Conservation (phyloP, 37 sponge, comb jelly and placozoan species). For the Halisarca cf. caerulea region DNA sequence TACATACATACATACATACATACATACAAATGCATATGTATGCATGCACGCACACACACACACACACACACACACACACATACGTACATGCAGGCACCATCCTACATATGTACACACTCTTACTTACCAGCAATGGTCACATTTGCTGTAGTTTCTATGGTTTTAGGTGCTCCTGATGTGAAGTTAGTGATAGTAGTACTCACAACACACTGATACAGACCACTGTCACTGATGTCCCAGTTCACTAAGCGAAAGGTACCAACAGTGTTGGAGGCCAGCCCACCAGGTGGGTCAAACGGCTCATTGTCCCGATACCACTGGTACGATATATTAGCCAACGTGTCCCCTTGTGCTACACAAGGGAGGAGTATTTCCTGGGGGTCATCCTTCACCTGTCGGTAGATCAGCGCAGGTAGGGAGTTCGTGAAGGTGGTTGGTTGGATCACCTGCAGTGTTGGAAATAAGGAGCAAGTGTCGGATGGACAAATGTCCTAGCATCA, state of each 20-base stretch:
- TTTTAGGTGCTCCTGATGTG: neutral
- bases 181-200: neutral
- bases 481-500: too few species aligned
- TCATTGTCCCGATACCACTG: neutral
- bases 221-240: neutral
- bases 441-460: neutral
- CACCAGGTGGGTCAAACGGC: neutral
- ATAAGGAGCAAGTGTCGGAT: neutral
- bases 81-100: neutral
- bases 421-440: neutral
- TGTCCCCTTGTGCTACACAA: neutral
- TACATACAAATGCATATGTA: neutral
- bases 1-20: slow-evolving; percentile 2
- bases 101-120: neutral
- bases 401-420: neutral
- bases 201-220: neutral
- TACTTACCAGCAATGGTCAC: slow-evolving; percentile 12
- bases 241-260: neutral
- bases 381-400: neutral
- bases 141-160: neutral
- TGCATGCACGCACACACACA: neutral
- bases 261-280: neutral
- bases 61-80: neutral
- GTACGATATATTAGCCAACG: neutral
- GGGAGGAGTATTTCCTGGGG: neutral